Conservation (phyloP, 2,888 invertebrate species). For the Gandaritis pyraliata region DNA sequence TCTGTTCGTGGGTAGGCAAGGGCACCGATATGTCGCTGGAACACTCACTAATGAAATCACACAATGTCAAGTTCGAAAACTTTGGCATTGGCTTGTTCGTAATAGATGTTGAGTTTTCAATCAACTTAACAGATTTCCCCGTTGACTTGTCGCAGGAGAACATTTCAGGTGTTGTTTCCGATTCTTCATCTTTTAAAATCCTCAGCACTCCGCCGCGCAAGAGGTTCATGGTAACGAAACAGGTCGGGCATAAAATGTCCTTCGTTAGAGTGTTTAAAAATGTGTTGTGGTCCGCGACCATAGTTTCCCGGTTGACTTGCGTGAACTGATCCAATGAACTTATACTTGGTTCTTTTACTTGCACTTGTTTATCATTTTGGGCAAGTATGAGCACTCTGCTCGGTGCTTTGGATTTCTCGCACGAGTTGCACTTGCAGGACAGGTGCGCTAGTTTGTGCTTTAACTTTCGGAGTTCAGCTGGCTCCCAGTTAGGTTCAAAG, state of each 20-base stretch:
- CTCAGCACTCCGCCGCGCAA: slow-evolving; percentile 48
- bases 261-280: slow-evolving; percentile 34
- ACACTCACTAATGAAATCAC: slow-evolving; percentile 39
- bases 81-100: slow-evolving; percentile 39
- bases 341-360: slow-evolving; percentile 38
- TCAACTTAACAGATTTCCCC: slow-evolving; percentile 37
- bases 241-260: slow-evolving; percentile 56
- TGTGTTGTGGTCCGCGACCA: slow-evolving; percentile 26
- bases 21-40: slow-evolving; percentile 31
- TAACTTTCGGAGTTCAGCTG: slow-evolving; percentile 57
- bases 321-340: slow-evolving; percentile 37
- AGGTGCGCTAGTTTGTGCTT: slow-evolving; percentile 61
- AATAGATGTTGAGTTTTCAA: slow-evolving; percentile 53
- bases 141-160: slow-evolving; percentile 55
- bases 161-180: slow-evolving; percentile 51
- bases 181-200: slow-evolving; percentile 64
- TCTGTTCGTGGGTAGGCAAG: slow-evolving; percentile 21
- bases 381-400: slow-evolving; percentile 3
- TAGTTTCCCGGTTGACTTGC: slow-evolving; percentile 32
- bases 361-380: slow-evolving; percentile 46
- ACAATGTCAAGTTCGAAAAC: slow-evolving; percentile 40
- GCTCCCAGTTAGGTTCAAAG: slow-evolving; percentile 46
- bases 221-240: slow-evolving; percentile 54
- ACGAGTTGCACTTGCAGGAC: slow-evolving; percentile 56
- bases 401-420: slow-evolving; percentile 30